phyloP scores from a whole-genome alignment of 2,797 vertebrate genomes.

The Oryzias dopingdopingensis region DNA sequence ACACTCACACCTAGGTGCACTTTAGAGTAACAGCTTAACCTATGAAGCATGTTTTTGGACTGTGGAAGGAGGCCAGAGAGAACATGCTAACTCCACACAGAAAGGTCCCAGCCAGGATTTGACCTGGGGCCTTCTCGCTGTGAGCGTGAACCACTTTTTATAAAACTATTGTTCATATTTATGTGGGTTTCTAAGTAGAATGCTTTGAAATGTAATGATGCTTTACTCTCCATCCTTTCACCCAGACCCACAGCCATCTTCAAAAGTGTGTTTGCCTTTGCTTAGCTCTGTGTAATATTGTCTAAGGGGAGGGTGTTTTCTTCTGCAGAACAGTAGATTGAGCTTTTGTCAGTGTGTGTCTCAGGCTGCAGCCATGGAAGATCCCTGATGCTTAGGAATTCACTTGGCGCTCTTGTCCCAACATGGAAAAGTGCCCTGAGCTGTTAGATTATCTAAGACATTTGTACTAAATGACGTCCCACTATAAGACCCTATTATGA shows the following conservation, averaged over 20 bases:
- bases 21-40: no score
- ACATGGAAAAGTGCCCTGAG: conserved; percentile 17
- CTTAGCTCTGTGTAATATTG: conserved; percentile 11
- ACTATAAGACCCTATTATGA: conserved; percentile 24
- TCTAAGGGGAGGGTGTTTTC: conserved; percentile 33
- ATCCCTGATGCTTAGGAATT: conserved; percentile 47
- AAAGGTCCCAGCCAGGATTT: no score
- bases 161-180: conserved; percentile 30
- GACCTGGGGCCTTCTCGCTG: no score
- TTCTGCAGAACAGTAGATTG: conserved; percentile 29
- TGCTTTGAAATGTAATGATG: conserved; percentile 23
- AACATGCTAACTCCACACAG: no score
- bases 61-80: not conserved
- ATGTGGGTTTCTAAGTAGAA: conserved; percentile 25
- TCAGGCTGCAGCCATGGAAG: conserved; percentile 17
- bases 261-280: conserved; percentile 14
- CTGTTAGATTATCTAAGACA: conserved; percentile 31
- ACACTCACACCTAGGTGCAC: no score
- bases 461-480: conserved; percentile 28
- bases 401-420: conserved; percentile 29
- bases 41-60: no score
- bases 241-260: conserved; percentile 18
- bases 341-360: conserved; percentile 32
- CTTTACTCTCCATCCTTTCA: conserved; percentile 17
- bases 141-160: not conserved